Conservation (phyloP, 2,797 vertebrate genomes). For the Leontopithecus rosalia region DNA sequence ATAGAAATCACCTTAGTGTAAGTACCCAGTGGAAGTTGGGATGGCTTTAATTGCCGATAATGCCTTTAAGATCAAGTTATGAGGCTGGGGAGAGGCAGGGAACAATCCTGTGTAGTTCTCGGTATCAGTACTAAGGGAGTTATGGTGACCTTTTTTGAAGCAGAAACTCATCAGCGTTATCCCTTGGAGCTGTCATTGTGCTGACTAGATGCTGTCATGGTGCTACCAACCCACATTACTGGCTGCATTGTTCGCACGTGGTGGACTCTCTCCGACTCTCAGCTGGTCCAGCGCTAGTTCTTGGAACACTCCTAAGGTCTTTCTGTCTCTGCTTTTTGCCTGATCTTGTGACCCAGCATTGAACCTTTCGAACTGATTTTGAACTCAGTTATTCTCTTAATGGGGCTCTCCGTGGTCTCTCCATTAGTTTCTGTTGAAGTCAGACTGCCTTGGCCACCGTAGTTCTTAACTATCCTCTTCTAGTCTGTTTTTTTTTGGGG, state of each 20-base stretch:
- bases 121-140: background rate
- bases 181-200: background rate
- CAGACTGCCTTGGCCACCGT: background rate
- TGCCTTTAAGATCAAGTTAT: background rate
- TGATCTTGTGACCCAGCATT: background rate
- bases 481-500: background rate
- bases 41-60: background rate
- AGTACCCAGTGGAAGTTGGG: background rate
- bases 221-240: background rate
- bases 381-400: background rate
- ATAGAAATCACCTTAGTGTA: background rate
- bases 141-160: background rate
- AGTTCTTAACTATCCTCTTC: background rate
- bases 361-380: background rate
- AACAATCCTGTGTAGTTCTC: background rate
- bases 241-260: background rate
- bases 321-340: background rate
- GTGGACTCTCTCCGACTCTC: background rate
- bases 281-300: accelerated
- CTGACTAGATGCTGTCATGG: background rate
- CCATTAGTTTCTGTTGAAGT: background rate
- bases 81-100: background rate
- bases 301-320: background rate
- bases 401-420: background rate
- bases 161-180: background rate